These are phyloP conservation scores for Cochlearius cochlearius DNA, from an alignment of 2,113 vertebrate species.

Conservation along the genomic window DNA sequence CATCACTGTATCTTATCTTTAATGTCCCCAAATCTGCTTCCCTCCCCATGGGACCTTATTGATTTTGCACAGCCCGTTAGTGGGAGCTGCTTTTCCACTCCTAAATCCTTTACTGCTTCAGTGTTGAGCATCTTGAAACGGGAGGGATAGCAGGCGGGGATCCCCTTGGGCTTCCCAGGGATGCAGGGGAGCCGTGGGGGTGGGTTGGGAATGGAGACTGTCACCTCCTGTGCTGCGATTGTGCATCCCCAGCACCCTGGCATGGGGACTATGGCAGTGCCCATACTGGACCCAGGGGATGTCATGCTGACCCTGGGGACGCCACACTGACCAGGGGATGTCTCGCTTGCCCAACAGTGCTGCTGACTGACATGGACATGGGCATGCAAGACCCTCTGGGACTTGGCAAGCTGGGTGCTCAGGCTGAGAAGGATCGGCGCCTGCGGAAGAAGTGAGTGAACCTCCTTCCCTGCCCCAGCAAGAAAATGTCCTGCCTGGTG, in stretches of 20 bases:
- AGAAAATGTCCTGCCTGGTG: neutral
- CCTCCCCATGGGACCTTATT: neutral
- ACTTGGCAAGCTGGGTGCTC: constrained; percentile 91
- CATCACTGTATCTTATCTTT: neutral
- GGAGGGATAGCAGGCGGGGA: neutral
- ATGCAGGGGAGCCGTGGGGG: neutral
- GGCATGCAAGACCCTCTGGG: constrained; percentile 88
- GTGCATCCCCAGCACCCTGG: neutral
- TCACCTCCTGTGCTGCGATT: neutral
- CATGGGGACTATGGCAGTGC: neutral
- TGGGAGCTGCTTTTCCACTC: neutral
- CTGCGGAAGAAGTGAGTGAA: constrained; percentile 91
- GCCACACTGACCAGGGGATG: neutral
- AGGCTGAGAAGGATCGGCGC: constrained; percentile 92
- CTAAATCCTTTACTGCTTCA: neutral
- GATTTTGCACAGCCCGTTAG: neutral
- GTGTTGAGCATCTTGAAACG: neutral
- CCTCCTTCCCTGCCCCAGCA: neutral
- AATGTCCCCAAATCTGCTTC: neutral
- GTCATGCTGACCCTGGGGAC: neutral
- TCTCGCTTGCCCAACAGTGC: constrained; percentile 45
- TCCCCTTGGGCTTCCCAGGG: neutral
- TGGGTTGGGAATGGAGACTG: neutral
- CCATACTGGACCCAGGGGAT: neutral
- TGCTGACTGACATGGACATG: constrained; percentile 84